phyloP scores from a whole-genome alignment of 1,140 invertebrate species.

The Popillia japonica region DNA sequence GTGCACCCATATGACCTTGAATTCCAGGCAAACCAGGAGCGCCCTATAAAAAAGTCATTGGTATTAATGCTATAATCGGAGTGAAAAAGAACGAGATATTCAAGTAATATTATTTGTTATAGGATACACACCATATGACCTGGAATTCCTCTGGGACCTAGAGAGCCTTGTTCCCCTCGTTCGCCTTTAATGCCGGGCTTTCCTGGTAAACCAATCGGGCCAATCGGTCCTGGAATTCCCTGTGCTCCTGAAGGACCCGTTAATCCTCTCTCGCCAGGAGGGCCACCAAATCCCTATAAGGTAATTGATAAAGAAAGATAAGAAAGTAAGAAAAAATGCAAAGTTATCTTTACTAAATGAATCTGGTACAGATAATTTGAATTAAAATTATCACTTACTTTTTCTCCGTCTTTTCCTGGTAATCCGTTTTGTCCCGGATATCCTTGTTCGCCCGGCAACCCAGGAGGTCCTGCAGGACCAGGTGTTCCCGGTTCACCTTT shows the following conservation, averaged over 20 bases:
- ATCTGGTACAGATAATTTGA: too few species aligned
- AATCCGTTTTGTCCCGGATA: conserved; percentile 61
- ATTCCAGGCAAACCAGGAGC: conserved; percentile 63
- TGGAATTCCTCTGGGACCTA: conserved; percentile 68
- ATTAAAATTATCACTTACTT: too few species aligned
- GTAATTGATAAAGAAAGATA: background rate
- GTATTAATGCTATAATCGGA: background rate
- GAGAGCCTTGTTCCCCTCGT: conserved; percentile 69
- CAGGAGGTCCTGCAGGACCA: conserved; percentile 68
- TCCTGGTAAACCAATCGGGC: conserved; percentile 70
- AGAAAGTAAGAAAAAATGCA: background rate
- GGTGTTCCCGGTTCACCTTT: conserved; percentile 72
- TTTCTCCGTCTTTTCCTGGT: conserved; percentile 52
- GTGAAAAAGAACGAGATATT: background rate
- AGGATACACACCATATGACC: conserved; percentile 62
- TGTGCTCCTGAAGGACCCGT: conserved; percentile 49
- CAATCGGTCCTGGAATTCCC: conserved; percentile 59
- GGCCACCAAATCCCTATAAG: conserved; percentile 56
- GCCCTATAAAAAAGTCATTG: conserved; percentile 27
- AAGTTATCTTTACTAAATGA: conserved; percentile 13
- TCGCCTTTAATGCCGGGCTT: conserved; percentile 60
- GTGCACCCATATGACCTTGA: conserved; percentile 55
- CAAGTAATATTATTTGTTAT: background rate
- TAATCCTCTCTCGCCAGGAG: conserved; percentile 42
- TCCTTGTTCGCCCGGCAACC: conserved; percentile 63